Evolutionary conservation across 2,797 vertebrate species (phyloP).

Genomic region (Pitangus sulphuratus): DNA sequence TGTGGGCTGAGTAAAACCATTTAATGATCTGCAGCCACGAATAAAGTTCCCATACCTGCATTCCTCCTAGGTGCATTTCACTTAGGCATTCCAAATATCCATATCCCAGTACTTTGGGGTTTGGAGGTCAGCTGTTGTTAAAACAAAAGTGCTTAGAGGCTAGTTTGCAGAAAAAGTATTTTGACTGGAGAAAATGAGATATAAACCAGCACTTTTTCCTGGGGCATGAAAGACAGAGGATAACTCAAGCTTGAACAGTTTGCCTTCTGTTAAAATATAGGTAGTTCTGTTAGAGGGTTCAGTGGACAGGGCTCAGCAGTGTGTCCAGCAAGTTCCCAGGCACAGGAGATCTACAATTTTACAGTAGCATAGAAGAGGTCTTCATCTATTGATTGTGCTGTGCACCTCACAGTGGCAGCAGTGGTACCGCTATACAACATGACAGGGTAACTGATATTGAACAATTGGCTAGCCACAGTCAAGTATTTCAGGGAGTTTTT

Average conservation of each 20-base stretch:
- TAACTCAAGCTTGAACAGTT: background rate
- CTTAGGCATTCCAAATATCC: background rate
- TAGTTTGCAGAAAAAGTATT: background rate
- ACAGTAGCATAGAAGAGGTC: background rate
- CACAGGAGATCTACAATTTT: background rate
- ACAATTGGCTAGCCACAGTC: background rate
- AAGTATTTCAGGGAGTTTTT: background rate
- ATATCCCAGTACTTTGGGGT: background rate
- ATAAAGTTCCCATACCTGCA: background rate
- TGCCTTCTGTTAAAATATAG: background rate
- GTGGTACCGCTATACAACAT: background rate
- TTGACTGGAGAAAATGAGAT: background rate
- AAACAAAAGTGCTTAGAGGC: background rate
- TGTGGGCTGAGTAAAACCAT: background rate
- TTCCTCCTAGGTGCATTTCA: constrained; percentile 1
- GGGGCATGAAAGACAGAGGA: background rate
- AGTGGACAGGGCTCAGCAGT: background rate
- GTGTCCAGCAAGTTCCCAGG: background rate
- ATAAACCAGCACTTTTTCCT: constrained; percentile 2
- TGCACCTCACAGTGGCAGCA: background rate
- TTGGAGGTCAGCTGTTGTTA: background rate
- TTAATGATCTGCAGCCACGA: background rate
- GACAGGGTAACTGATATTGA: background rate
- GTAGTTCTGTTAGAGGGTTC: background rate
- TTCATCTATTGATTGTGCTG: background rate